Evolutionary conservation across 1,140 invertebrate genomes (phyloP).

Genomic region (Doryteuthis pealeii): DNA sequence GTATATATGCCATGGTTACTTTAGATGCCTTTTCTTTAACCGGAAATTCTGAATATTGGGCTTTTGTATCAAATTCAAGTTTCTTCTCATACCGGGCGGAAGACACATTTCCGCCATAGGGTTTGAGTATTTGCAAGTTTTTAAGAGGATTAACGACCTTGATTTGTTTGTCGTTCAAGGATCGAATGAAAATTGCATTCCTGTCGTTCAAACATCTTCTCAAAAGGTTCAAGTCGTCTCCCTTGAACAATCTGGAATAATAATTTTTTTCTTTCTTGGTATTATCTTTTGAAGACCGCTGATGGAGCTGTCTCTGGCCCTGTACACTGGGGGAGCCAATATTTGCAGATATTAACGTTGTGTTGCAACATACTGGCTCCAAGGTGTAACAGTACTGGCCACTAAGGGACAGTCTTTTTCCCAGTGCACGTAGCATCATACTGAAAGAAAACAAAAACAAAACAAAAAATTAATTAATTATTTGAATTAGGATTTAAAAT

Average conservation of each 20-base stretch:
- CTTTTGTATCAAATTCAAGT: conserved; percentile 5
- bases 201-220: too few species aligned
- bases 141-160: conserved; percentile 1
- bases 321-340: too few species aligned
- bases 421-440: not conserved
- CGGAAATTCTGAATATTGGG: conserved; percentile 2
- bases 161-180: not conserved
- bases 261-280: too few species aligned
- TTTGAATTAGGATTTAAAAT: too few species aligned
- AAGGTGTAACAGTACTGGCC: too few species aligned
- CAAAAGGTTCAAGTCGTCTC: too few species aligned
- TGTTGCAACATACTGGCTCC: too few species aligned
- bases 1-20: not conserved
- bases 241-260: too few species aligned
- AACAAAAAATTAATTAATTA: conserved; percentile 3
- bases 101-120: not conserved
- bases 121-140: not conserved
- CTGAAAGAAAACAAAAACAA: not conserved
- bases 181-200: too few species aligned
- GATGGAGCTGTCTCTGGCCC: too few species aligned
- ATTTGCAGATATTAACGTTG: too few species aligned
- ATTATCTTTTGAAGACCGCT: too few species aligned
- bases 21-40: not conserved
- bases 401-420: not conserved
- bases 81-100: not conserved